Evolutionary conservation across 64 coral and sea anemone genomes (phyloP), one percentile per base, ranked within the genome.

Genomic region (Dendronephthya gigantea): DNA sequence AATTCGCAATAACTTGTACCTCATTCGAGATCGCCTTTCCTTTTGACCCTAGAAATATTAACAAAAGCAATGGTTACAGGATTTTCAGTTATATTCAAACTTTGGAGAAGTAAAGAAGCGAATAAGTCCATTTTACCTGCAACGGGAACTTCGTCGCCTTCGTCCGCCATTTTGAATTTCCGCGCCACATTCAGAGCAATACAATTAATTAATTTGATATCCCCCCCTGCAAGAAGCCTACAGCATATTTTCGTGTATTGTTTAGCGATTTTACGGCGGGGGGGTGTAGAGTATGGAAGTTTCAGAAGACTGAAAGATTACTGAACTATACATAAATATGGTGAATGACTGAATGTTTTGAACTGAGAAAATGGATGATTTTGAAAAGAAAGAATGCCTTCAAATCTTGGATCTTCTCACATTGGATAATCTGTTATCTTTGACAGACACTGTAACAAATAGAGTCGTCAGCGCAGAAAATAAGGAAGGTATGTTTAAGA

Each of bases 371-470:
- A 66, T 97, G 49, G 83, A 92, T n/a, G 89, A 93, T 25, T 93
- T 35, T 16, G 94, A 97, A 55, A 93, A 88, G 65, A 68, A 83
- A 30, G 89, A 86, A 8, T 89, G 86, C 15, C 47, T 65, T 27
- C 79, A 90, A 10, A 89, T 97, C 28, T 50, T 97, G 27, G 85
- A 85, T 15, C 87, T 89, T 39, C 87, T 97, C 17, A 39, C 85
- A 82, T 70, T 90, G 27, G 25, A 52, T 32, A 92, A 97, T 56
- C 85, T 97, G 4, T 31, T 91, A 50, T 58, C 87, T 15, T 83
- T 97, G 27, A 97, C 94, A 23, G 94, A 97, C 84, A 97, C 94
- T 27, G 94, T 97, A 0, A 91, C 94, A 8, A 90, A 90, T 35
- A 86, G 92, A 2, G 56, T 82, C 47, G 90, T 97, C 0, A 90